Conservation (phyloP, 2,888 invertebrate species). For the Bombyx huttoni region DNA sequence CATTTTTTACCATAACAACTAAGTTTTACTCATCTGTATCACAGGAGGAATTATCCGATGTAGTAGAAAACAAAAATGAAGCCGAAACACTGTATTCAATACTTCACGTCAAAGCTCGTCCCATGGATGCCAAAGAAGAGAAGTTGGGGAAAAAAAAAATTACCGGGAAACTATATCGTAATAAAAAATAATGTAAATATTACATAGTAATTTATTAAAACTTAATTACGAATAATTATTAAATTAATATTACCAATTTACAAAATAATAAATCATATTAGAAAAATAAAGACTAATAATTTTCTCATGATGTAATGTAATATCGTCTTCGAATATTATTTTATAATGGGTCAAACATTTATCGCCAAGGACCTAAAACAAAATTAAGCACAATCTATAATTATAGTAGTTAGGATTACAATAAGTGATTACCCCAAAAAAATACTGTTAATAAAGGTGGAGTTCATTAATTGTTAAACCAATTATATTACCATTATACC, state of each 20-base stretch:
- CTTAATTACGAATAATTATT: constrained; percentile 12
- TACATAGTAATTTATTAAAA: constrained; percentile 1
- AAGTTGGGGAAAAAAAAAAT: constrained; percentile 49
- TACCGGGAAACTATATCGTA: constrained; percentile 34
- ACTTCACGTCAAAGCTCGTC: constrained; percentile 76
- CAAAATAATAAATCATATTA: neutral
- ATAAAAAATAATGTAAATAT: constrained; percentile 24
- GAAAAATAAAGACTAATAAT: neutral
- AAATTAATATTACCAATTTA: constrained; percentile 8
- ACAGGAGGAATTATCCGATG: constrained; percentile 77
- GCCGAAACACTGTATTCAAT: constrained; percentile 79
- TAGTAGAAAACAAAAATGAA: constrained; percentile 81
- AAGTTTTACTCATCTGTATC: constrained; percentile 10
- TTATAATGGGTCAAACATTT: constrained; percentile 1
- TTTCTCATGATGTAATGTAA: neutral
- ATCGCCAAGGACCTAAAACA: constrained; percentile 31
- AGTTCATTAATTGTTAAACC: neutral
- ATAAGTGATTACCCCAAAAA: neutral
- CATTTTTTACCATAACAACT: too few relatives aligned
- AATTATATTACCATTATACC: too few relatives aligned
- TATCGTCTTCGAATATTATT: neutral
- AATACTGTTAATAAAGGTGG: neutral
- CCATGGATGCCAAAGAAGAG: constrained; percentile 55
- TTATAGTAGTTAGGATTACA: neutral
- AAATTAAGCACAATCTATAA: constrained; percentile 6